Percentiles rank a stretch among this genome's conserved stretches.
Evolutionary conservation across 1,140 invertebrate species (phyloP).

Genomic region (Kradibia gibbosae): DNA sequence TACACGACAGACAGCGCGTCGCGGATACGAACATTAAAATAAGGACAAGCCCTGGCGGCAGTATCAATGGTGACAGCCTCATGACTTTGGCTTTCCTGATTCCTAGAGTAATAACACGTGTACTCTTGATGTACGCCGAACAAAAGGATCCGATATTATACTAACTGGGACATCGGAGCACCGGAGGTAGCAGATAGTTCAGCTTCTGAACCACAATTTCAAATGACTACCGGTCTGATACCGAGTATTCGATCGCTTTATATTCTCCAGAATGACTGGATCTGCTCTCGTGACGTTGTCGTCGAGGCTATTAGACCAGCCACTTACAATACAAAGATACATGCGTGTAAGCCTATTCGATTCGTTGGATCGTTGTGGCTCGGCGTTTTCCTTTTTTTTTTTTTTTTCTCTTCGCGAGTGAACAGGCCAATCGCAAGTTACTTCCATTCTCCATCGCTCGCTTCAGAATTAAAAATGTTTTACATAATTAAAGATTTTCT

Average conservation of each 20-base stretch:
- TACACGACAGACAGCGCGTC: slow-evolving; percentile 55
- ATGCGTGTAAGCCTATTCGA: background rate
- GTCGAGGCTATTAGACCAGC: background rate
- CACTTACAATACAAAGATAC: background rate
- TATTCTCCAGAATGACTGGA: slow-evolving; percentile 36
- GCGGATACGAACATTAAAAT: slow-evolving; percentile 1
- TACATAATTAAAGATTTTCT: background rate
- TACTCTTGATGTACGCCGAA: background rate
- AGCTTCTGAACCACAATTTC: slow-evolving; percentile 27
- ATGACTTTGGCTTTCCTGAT: background rate
- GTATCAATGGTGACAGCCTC: background rate
- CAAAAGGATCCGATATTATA: background rate
- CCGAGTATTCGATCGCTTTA: slow-evolving; percentile 44
- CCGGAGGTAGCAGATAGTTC: background rate
- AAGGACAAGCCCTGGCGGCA: background rate
- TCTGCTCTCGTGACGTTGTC: background rate
- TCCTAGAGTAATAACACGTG: background rate
- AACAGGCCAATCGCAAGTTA: background rate
- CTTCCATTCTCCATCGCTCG: background rate
- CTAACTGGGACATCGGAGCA: background rate
- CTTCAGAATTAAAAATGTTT: background rate
- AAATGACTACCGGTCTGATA: slow-evolving; percentile 31
- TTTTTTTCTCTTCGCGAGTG: slow-evolving; percentile 2
- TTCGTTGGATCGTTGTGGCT: background rate
- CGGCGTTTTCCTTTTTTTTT: background rate